Evolutionary conservation across 2,888 invertebrate genomes (phyloP), one percentile per base, ranked within the genome.

Genomic region (Stratiomys singularior): DNA sequence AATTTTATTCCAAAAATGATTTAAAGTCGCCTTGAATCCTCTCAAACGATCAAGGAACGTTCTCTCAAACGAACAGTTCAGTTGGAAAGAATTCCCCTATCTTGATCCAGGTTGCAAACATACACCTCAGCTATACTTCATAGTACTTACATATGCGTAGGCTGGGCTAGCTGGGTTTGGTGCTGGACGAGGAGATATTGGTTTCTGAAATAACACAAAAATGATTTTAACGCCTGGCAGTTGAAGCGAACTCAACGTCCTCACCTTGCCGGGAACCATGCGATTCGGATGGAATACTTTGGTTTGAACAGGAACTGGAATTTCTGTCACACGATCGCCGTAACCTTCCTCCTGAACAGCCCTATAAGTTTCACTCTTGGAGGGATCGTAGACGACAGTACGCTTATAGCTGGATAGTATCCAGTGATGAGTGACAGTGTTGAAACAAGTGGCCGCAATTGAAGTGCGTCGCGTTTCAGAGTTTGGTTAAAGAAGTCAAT

Each of bases 361-460:
- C 89, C 92, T 93, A 90, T 91, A 95, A 78, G 96, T 94, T 88
- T 95, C 95, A 85, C 95, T 96, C 89, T 93, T 92, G 86, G 94
- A 93, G 82, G 96, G 96, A 90, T 96, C 95, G 90, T 93, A 96
- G 86, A 90, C 91, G 86, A 92, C 88, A 81, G 93, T 92, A 87
- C 92, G 92, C 90, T 91, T 92, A 87, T 88, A 88, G 84, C 90
- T 90, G 83, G 66, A 79, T 37, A 5, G 4, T 52, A 52, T 5
- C 52, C 52, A 52, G 15, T 52, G 15, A n/a, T 18, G 3, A 52
- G 52, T 4, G 4, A 37, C 9, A 18, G 18, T 9, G 71, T 72
- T 72, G 71, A 15, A 25, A 69, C 76, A 58, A 74, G 77, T 37
- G 63, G 13, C 74, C 76, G 46, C 46, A 60, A 44, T 64, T 30